Base-by-base conservation (phyloP, 2,888 invertebrate genomes). In the Dryomyza anilis region DNA sequence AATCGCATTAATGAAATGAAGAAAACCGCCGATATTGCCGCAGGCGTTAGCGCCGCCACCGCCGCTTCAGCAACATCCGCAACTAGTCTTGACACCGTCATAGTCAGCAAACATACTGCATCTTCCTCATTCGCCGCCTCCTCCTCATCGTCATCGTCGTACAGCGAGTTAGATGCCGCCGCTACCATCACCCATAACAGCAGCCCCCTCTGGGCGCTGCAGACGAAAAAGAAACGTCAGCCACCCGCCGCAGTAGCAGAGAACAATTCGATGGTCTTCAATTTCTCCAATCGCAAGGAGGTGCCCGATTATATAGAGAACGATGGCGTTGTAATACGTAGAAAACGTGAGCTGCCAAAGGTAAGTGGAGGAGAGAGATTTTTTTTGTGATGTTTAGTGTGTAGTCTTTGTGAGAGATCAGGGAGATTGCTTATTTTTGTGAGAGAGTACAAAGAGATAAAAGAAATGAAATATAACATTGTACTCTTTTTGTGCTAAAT, bases 221-320 rank as follows among this genome's bases (percentile, higher is more conserved):
- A 80, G 57, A 78, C 67, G 29, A 72, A 71, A 61, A 70, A 81
- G 61, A 77, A 76, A 33, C 74, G 76, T n/a, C 76, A 74, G 48
- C 73, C 72, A 19, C 70, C 72, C 16, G 70, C 70, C 30, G 67
- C 65, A 46, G 61, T 70, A 67, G 85, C 87, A 71, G 85, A 87
- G 77, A 90, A 89, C 73, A 90, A 91, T 72, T 87, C 89, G 30
- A 89, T 94, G 85, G 92, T 94, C 71, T 95, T 95, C 85, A 93
- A 95, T 86, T 95, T 95, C 84, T 91, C 91, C 72, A 87, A 89
- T 83, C 88, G 91, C 78, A 92, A 91, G 84, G 92, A 92, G 77
- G 93, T 94, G 76, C 95, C 95, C 58, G 93, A 95, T 86, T 94
- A 95, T 84, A 92, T 95, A 78, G 93, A 93, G 82, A 94, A 94